Base-by-base conservation (phyloP, 2,113 vertebrate species). In the Serinus canaria region DNA sequence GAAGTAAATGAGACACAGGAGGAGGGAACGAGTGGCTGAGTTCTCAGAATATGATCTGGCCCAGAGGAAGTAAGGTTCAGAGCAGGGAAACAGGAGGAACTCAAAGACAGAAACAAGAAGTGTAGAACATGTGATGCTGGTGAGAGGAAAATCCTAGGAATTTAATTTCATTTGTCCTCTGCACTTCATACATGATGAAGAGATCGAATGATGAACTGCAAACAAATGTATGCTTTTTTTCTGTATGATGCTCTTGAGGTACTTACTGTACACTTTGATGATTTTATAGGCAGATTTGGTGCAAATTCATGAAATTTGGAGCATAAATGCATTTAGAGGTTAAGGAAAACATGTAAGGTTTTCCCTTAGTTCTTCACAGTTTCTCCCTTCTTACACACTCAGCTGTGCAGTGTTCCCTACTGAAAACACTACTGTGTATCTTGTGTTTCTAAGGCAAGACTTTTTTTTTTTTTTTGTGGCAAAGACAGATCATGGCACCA, bases 11-110 rank as follows among this genome's bases (percentile, higher is more conserved):
- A 94, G 77, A 91, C 60, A 33, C 0, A 46, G 58, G 44, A 92
- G 70, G 53, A 85, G 53, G 41, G 30, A 91, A 85, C 22, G 22
- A 47, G 25, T 50, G 46, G 8, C 83, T 66, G 62, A 69, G n/a
- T 89, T 91, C 73, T 82, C 66, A 82, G 76, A 95, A 82, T 3
- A 1, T 21, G 20, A 60, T 56, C 56, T 78, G 1, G n/a, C 75
- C 56, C 58, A 84, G 83, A 87, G 94, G 96, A 96, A 95, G 81
- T 79, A 55, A 75, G n/a, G 41, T 68, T 92, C 60, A 69, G 69
- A 86, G 70, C 13, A 90, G 13, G 92, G 60, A 75, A 85, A 84
- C 6, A n/a, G 37, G 41, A 79, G 70, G 81, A 91, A 95, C 44
- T 46, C 52, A 56, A 82, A 78, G 73, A 72, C 22, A 80, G 70